Evolutionary conservation across 2,888 invertebrate genomes (phyloP).

Genomic region (Eupithecia subfuscata): DNA sequence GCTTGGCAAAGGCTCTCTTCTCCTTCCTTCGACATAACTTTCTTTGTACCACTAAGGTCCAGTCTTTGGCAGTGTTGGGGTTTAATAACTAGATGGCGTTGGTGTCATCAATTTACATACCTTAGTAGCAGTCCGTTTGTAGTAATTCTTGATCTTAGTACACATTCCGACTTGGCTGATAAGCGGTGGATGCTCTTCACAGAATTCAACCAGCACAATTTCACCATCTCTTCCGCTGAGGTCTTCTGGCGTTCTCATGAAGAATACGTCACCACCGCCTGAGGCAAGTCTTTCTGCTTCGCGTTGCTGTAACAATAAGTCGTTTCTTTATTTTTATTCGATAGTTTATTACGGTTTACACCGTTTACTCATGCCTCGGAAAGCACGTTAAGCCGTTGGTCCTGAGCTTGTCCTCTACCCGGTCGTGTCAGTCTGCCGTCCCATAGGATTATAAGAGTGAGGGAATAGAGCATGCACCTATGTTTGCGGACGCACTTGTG

Average conservation of each 20-base stretch:
- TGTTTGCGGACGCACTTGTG: too few relatives aligned
- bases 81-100: background rate
- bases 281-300: slow-evolving; percentile 97
- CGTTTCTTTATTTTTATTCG: background rate
- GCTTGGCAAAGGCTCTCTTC: too few relatives aligned
- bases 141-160: slow-evolving; percentile 99
- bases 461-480: too few relatives aligned
- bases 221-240: slow-evolving; percentile 97
- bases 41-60: too few relatives aligned
- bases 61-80: too few relatives aligned
- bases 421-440: too few relatives aligned
- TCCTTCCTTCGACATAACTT: too few relatives aligned
- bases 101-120: slow-evolving; percentile 40
- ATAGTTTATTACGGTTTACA: background rate
- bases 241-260: slow-evolving; percentile 98
- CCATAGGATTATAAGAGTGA: too few relatives aligned
- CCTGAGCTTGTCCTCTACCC: too few relatives aligned
- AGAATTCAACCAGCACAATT: slow-evolving; percentile 95
- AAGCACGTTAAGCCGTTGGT: too few relatives aligned
- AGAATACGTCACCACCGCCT: slow-evolving; percentile 99
- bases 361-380: too few relatives aligned
- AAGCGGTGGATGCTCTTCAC: slow-evolving; percentile 98
- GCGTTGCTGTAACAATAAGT: slow-evolving; percentile 86
- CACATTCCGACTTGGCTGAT: slow-evolving; percentile 99
- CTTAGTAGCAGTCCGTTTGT: slow-evolving; percentile 97